Base-by-base conservation (phyloP, 2,797 vertebrate genomes). In the Chrysocyon brachyurus region DNA sequence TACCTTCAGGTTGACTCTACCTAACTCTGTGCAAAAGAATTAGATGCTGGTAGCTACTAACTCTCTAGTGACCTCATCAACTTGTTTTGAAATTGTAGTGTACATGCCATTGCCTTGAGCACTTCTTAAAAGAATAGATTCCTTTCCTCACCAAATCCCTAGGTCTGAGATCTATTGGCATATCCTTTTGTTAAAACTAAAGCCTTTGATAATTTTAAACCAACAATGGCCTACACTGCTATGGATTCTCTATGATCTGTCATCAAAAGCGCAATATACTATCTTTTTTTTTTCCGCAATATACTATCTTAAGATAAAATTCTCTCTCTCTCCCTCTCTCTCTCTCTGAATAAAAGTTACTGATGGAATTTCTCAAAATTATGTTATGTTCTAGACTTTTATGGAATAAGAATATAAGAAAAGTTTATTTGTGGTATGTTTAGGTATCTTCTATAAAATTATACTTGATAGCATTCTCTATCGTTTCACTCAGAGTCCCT, bases 401-500 rank as follows among this genome's bases (percentile, higher is more conserved):
- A 82, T 26, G 88, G 73, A 92, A 78, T 78, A 12, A 31, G 11
- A 94, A 88, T 87, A 19, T 90, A 73, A 68, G 68, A 91, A 95
- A 88, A 83, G 15, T 88, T 46, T 73, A 33, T 73, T 88, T 90
- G 24, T 92, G 19, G 28, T 95, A 31, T 90, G 21, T 92, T 87
- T 93, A 24, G 14, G 5, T 88, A 85, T 68, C 70, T 96, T 94
- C 83, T 93, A 31, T 83, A 92, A 97, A 96, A 90, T 64, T 92
- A 46, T 95, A 56, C 59, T 94, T 78, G n/a, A 94, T 87, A 94
- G 26, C 36, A 92, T 82, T 90, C 12, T 66, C 17, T 19, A 31
- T 90, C 73, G 11, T 88, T 91, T 95, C 93, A 84, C 54, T 81
- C 75, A 36, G 6, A 79, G 22, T 61, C 4, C n/a, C 1, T 78